Percentiles rank a stretch among this genome's conserved stretches.
Conservation (phyloP, 2,797 vertebrate genomes). For the Choloepus didactylus region DNA sequence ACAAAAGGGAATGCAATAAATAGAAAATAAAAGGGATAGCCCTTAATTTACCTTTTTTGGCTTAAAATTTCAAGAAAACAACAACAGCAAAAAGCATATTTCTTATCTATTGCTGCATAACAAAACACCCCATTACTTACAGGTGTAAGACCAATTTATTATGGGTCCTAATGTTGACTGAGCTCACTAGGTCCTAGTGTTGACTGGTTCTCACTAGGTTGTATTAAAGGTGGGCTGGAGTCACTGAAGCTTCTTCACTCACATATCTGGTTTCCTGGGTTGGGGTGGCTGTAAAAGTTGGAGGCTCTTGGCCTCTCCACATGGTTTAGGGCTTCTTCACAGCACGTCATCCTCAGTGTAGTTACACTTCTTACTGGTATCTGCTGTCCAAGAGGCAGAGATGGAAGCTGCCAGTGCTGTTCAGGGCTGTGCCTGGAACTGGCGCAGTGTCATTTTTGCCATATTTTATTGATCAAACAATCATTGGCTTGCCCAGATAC, state of each 20-base stretch:
- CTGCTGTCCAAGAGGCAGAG: not conserved
- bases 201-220: not conserved
- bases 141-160: not conserved
- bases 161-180: not conserved
- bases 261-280: not conserved
- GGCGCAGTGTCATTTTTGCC: not conserved
- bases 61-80: not conserved
- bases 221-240: not conserved
- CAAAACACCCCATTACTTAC: not conserved
- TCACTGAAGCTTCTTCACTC: not conserved
- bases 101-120: not conserved
- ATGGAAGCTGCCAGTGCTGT: not conserved
- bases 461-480: not conserved
- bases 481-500: not conserved
- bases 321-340: not conserved
- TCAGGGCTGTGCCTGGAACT: not conserved
- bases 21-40: not conserved
- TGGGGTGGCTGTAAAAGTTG: not conserved
- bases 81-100: not conserved
- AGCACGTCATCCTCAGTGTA: not conserved
- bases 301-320: not conserved
- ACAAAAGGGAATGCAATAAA: not conserved
- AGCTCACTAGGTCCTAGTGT: not conserved
- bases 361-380: not conserved
- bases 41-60: not conserved